These are phyloP conservation scores for Agriopis aurantiaria DNA, from an alignment of 2,888 invertebrate species.

Conservation along the genomic window DNA sequence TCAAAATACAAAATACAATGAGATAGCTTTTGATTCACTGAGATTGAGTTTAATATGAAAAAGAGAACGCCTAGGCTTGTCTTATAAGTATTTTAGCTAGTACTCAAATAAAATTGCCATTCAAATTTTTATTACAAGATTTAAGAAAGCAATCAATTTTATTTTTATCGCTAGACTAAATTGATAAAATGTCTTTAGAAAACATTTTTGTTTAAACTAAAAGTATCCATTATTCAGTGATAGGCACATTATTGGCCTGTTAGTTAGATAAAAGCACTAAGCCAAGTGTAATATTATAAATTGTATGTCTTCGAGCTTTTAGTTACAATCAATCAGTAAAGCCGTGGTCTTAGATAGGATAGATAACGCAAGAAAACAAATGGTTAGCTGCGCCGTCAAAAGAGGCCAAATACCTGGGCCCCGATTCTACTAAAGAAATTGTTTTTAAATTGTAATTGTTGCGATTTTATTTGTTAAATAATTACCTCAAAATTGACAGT, in stretches of 20 bases:
- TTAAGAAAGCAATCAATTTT: not conserved
- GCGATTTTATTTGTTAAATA: too few relatives aligned
- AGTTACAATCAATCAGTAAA: conserved; percentile 13
- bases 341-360: not conserved
- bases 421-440: too few relatives aligned
- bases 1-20: too few relatives aligned
- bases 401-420: too few relatives aligned
- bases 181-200: conserved; percentile 12
- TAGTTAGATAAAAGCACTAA: too few relatives aligned
- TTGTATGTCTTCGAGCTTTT: not conserved
- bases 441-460: too few relatives aligned
- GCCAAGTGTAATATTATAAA: conserved; percentile 4
- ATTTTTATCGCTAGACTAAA: not conserved
- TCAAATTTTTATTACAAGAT: not conserved
- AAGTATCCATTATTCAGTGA: conserved; percentile 16
- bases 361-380: not conserved
- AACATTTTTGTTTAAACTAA: conserved; percentile 1
- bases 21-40: too few relatives aligned
- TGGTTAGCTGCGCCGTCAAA: not conserved
- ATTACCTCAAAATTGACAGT: too few relatives aligned
- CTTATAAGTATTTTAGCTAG: too few relatives aligned
- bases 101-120: too few relatives aligned
- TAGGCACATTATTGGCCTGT: conserved; percentile 1
- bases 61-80: too few relatives aligned
- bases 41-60: too few relatives aligned